These are phyloP conservation scores for Turritopsis rubra DNA, from an alignment of 30 jellyfish, hydroid and myxozoan genomes.

Conservation along the genomic window DNA sequence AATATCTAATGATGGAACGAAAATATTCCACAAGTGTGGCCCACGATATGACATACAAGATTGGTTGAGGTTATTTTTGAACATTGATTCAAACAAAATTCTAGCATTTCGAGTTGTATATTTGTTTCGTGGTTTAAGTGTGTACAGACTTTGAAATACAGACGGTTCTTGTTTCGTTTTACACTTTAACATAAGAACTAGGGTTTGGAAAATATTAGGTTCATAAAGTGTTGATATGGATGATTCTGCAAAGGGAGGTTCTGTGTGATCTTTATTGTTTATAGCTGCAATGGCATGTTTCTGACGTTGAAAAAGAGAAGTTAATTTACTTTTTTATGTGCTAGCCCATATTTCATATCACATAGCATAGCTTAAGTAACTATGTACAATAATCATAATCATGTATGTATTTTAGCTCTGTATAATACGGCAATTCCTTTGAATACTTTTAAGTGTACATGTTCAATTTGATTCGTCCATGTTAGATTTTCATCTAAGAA, in stretches of 20 bases:
- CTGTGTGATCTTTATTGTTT: background rate
- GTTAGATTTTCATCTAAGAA: background rate
- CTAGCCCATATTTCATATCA: background rate
- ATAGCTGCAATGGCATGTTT: background rate
- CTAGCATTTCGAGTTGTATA: too few species aligned
- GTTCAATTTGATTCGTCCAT: background rate
- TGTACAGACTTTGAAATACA: background rate
- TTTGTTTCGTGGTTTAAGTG: too few species aligned
- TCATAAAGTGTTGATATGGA: background rate
- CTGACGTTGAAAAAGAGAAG: background rate
- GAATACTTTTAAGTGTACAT: background rate
- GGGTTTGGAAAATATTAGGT: background rate
- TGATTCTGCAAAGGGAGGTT: background rate
- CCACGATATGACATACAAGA: too few species aligned
- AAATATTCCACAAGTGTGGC: too few species aligned
- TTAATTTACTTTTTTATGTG: background rate
- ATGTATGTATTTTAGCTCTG: background rate
- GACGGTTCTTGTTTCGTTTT: background rate
- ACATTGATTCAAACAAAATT: too few species aligned
- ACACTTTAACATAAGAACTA: background rate
- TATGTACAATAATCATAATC: background rate
- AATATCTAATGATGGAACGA: too few species aligned
- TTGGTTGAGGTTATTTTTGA: too few species aligned
- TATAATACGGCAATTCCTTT: background rate
- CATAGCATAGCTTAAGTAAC: background rate